Percentiles rank a stretch among this genome's conserved stretches.
Conservation (phyloP, 2,113 vertebrate species). For the Austrofundulus limnaeus region DNA sequence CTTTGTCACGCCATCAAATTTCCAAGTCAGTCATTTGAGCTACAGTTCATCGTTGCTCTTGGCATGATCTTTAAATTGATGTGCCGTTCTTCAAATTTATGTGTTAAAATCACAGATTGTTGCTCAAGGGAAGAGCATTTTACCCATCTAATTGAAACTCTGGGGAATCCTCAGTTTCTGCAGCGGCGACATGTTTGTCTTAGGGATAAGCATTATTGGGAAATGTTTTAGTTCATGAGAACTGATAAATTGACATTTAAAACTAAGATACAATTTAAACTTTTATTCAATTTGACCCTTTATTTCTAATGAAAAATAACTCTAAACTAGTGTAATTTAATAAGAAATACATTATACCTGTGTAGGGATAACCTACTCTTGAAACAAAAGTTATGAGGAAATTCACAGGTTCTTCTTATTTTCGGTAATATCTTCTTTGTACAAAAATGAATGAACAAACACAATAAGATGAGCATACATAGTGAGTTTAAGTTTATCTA, state of each 20-base stretch:
- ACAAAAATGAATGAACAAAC: too few relatives aligned
- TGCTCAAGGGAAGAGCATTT: slow-evolving; percentile 33
- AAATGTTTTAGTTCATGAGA: slow-evolving; percentile 39
- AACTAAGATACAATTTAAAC: slow-evolving; percentile 14
- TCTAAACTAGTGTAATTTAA: too few relatives aligned
- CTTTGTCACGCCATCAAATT: slow-evolving; percentile 63
- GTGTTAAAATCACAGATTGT: slow-evolving; percentile 42
- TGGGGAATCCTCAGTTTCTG: slow-evolving; percentile 20
- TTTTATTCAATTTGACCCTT: neutral
- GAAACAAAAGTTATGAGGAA: too few relatives aligned
- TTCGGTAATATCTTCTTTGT: too few relatives aligned
- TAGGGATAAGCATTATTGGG: slow-evolving; percentile 20
- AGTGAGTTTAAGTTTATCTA: too few relatives aligned
- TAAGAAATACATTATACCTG: too few relatives aligned
- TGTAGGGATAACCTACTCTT: too few relatives aligned
- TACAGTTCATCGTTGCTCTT: slow-evolving; percentile 42
- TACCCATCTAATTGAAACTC: slow-evolving; percentile 44
- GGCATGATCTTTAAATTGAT: slow-evolving; percentile 36
- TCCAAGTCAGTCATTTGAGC: slow-evolving; percentile 56
- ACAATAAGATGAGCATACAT: too few relatives aligned
- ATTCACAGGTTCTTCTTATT: too few relatives aligned
- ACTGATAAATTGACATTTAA: slow-evolving; percentile 24
- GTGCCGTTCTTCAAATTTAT: slow-evolving; percentile 31
- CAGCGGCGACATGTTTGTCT: slow-evolving; percentile 37
- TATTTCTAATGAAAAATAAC: too few relatives aligned